Evolutionary conservation across 2,797 vertebrate species (phyloP), one percentile per base, ranked within the genome.

Genomic region (Chaetodon trifasciatus): DNA sequence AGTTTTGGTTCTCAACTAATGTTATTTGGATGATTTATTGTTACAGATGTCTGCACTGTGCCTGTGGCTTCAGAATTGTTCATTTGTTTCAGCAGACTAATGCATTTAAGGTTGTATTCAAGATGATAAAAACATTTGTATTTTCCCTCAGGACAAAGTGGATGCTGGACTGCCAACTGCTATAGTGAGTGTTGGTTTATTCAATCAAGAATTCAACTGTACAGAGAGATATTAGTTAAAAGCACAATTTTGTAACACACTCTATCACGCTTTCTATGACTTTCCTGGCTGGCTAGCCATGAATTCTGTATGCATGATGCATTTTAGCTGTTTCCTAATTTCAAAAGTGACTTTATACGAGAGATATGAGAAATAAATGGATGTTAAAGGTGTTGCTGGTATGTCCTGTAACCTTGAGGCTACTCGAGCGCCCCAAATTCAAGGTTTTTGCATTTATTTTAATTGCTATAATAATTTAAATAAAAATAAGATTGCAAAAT

Each of bases 131-230:
- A 65, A 37, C 1, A 16, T 49, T 8, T 89, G 0, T 68, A 0
- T 87, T 85, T 65, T 74, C 49, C 13, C 35, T 40, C 89, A 99
- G 98, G 98, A 99, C 91, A 99, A 98, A 94, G 98, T 99, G 71
- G 98, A 99, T 92, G 98, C 98, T 86, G 98, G 98, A 56, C 95
- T 98, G 71, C 98, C 98, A 8, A 99, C 98, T 80, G 98, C 98
- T 64, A 97, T 99, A 87, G 98, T 99, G 93, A 98, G 98, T 97
- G 92, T 75, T 55, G 2, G 1, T 65, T 46, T 44, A 19, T 58
- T 68, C 3, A 44, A 15, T n/a, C 7, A 16, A 63, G 6, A 71
- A 32, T 49, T 46, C 6, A 68, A 0, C n/a, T 62, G 15, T 19
- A 69, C 2, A 79, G 12, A 76, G 9, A 68, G 5, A 63, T 62